A percentile compares a stretch with the other conserved stretches of the same genome.
These are phyloP conservation scores for Mormyrops boulengeri DNA, from an alignment of 2,797 vertebrate species.

Conservation along the genomic window DNA sequence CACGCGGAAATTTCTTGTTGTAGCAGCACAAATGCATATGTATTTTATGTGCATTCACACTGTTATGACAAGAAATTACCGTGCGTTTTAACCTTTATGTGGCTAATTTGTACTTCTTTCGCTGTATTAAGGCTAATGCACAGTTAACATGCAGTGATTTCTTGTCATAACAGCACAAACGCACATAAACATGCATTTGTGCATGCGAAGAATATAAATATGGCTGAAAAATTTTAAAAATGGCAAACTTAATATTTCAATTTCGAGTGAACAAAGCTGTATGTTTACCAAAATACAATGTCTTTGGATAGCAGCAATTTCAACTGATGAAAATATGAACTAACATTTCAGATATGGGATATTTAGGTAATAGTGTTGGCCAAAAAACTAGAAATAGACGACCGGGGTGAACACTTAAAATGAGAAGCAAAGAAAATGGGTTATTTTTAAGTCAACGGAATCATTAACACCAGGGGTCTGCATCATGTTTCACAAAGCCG, in stretches of 20 bases:
- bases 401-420: background rate
- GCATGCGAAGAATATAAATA: background rate
- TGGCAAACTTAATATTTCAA: background rate
- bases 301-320: background rate
- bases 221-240: background rate
- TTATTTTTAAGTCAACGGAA: background rate
- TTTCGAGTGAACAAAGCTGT: background rate
- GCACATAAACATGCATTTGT: background rate
- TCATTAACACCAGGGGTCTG: background rate
- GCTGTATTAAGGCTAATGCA: background rate
- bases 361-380: background rate
- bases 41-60: background rate
- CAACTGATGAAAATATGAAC: background rate
- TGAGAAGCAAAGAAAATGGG: background rate
- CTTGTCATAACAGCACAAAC: background rate
- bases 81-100: background rate
- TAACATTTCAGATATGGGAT: background rate
- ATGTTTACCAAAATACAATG: background rate
- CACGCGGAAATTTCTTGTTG: background rate
- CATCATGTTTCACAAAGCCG: background rate
- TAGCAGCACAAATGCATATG: background rate
- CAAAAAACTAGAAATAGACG: background rate
- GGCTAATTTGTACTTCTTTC: background rate
- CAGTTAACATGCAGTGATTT: background rate
- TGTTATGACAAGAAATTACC: background rate